These are phyloP conservation scores for Drosophila nebulosa DNA, from an alignment of 1,140 invertebrate species.

Conservation along the genomic window DNA sequence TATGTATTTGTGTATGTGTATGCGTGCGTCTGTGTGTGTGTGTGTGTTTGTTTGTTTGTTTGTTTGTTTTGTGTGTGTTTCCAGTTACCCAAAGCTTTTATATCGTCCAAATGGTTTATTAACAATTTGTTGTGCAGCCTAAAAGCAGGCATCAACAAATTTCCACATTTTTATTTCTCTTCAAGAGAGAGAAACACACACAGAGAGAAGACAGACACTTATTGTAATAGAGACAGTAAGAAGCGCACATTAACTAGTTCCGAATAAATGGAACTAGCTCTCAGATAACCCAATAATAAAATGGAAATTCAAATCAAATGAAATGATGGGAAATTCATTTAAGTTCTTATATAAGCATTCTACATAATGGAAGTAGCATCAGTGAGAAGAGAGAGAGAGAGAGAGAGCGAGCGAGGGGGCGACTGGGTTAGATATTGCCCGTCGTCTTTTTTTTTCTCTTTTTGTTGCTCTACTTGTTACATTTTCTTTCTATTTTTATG, in stretches of 20 bases:
- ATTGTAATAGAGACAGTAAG: not conserved
- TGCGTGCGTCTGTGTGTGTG: conserved; percentile 9
- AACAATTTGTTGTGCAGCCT: conserved; percentile 35
- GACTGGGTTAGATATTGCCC: too few relatives aligned
- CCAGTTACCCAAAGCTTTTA: conserved; percentile 8
- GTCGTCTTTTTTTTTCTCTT: not conserved
- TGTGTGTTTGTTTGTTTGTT: conserved; percentile 14
- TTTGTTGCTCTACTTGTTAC: not conserved
- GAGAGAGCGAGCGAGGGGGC: too few relatives aligned
- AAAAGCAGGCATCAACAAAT: conserved; percentile 9
- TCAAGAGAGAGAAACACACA: not conserved
- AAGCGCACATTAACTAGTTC: not conserved
- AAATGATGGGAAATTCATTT: too few relatives aligned
- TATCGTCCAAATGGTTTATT: not conserved
- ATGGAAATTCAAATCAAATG: too few relatives aligned
- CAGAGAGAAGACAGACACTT: not conserved
- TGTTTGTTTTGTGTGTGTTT: not conserved
- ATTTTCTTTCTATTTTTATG: not conserved
- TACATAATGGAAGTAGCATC: too few relatives aligned
- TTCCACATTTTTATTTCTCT: conserved; percentile 5
- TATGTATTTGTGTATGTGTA: not conserved
- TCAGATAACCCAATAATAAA: too few relatives aligned
- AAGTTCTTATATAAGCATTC: not conserved
- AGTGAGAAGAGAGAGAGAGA: too few relatives aligned
- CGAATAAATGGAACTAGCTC: not conserved